Conservation (phyloP, 2,113 vertebrate genomes). For the Martes martes region DNA sequence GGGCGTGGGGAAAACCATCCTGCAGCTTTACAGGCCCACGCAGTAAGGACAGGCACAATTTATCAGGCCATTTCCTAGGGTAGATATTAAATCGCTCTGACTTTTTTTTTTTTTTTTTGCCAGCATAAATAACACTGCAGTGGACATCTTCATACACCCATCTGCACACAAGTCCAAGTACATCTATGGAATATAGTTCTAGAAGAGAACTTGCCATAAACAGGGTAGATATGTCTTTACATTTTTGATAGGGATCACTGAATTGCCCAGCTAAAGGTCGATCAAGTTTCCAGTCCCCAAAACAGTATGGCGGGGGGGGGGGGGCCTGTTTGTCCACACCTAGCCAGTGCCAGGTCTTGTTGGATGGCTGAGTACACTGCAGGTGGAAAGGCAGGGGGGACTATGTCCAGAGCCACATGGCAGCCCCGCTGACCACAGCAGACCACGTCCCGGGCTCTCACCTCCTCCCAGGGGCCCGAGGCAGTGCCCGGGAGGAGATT, state of each 20-base stretch:
- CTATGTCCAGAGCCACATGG: neutral
- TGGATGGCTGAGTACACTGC: neutral
- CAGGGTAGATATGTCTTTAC: neutral
- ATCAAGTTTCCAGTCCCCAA: neutral
- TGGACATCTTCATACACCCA: neutral
- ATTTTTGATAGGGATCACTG: neutral
- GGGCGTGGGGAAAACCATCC: neutral
- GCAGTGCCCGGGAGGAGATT: neutral
- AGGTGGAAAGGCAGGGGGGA: neutral
- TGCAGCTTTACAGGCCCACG: neutral
- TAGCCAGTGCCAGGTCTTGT: neutral
- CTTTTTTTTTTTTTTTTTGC: neutral
- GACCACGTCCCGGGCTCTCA: neutral
- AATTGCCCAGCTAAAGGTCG: neutral
- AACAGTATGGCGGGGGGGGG: neutral
- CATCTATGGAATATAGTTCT: neutral
- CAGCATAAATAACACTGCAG: neutral
- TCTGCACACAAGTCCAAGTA: neutral
- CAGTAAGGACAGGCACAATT: rapidly evolving
- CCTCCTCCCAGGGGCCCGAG: neutral
- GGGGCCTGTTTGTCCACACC: neutral
- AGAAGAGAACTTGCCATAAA: neutral
- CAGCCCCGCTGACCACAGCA: neutral
- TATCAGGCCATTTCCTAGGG: neutral
- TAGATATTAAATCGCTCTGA: neutral